phyloP scores from a whole-genome alignment of 2,888 invertebrate genomes.

The Platynereis dumerilii region DNA sequence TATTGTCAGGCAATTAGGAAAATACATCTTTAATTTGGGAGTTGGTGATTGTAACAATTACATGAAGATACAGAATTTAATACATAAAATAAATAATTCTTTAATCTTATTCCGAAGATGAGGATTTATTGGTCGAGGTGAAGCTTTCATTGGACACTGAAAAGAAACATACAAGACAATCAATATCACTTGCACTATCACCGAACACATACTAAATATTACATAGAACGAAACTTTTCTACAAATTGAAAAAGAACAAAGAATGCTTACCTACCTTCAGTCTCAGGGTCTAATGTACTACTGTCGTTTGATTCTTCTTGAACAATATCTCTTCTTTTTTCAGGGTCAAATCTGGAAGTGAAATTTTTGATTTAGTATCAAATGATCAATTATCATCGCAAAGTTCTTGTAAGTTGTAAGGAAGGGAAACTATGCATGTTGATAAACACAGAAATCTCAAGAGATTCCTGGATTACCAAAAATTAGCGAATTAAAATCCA shows the following conservation, averaged over 20 bases:
- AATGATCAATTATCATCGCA: neutral
- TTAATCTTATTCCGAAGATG: slow-evolving; percentile 35
- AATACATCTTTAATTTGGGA: no score
- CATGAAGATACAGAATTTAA: no score
- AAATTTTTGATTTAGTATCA: slow-evolving; percentile 2
- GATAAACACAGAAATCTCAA: no score
- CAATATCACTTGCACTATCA: neutral
- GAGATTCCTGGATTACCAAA: no score
- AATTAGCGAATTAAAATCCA: no score
- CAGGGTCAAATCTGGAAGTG: slow-evolving; percentile 21
- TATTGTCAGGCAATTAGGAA: no score
- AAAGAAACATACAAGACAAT: slow-evolving; percentile 30
- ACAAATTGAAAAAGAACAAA: neutral
- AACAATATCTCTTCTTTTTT: slow-evolving; percentile 24
- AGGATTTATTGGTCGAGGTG: slow-evolving; percentile 55
- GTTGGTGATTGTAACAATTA: no score
- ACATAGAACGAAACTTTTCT: neutral
- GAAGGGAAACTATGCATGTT: no score
- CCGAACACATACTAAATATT: neutral
- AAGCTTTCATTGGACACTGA: slow-evolving; percentile 56
- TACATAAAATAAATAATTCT: no score
- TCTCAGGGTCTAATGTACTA: slow-evolving; percentile 54
- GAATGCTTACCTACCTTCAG: slow-evolving; percentile 50
- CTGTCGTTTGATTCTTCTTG: slow-evolving; percentile 43
- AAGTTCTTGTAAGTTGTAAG: neutral